These are phyloP conservation scores for Oscarella lobularis DNA, from an alignment of 37 sponge, comb jelly and placozoan genomes.

Conservation along the genomic window DNA sequence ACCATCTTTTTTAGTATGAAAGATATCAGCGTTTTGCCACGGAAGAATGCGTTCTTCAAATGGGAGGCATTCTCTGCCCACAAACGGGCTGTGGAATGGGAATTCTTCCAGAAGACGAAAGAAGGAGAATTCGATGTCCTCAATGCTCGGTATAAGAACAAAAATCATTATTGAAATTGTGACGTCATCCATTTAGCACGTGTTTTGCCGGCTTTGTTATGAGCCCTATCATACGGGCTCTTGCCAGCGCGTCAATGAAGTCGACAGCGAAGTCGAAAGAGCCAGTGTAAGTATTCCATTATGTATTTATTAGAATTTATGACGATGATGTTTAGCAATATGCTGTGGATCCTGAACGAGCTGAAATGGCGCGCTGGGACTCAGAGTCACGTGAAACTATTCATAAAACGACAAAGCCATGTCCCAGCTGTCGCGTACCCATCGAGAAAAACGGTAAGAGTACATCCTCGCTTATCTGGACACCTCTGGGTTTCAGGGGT, in stretches of 20 bases:
- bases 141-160: conserved; percentile 14
- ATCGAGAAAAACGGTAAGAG: conserved; percentile 78
- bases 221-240: neutral
- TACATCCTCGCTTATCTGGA: too few relatives aligned
- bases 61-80: conserved; percentile 83
- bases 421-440: conserved; percentile 45
- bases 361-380: conserved; percentile 10
- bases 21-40: conserved; percentile 72
- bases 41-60: conserved; percentile 64
- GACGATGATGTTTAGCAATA: neutral
- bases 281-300: neutral
- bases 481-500: too few relatives aligned
- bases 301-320: neutral
- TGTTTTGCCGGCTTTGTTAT: conserved; percentile 2
- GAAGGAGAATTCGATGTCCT: conserved; percentile 35
- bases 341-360: neutral
- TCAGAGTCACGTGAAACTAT: conserved; percentile 13
- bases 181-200: neutral
- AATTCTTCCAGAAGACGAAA: conserved; percentile 36
- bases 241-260: neutral
- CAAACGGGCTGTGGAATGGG: conserved; percentile 48
- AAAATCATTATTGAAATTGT: too few relatives aligned
- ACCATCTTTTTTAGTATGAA: conserved; percentile 37
- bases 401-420: conserved; percentile 31
- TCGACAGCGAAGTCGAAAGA: neutral